Percentiles rank a stretch among this genome's conserved stretches.
These are phyloP conservation scores for Baronia brevicornis DNA, from an alignment of 2,888 invertebrate genomes.

Conservation along the genomic window DNA sequence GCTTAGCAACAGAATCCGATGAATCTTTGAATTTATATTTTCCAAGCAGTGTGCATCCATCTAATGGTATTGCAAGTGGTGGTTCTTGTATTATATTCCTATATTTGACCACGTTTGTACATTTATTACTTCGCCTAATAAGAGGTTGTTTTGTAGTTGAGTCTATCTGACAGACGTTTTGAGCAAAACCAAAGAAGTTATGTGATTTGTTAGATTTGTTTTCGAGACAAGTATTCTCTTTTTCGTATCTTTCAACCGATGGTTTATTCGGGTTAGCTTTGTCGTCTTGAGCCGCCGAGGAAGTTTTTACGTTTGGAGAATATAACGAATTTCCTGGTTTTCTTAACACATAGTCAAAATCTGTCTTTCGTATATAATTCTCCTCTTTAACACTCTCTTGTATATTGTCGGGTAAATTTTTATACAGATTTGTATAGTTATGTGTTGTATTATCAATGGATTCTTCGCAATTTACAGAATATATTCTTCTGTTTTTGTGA, in stretches of 20 bases:
- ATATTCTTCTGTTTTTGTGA: slow-evolving; percentile 30
- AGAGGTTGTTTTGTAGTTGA: slow-evolving; percentile 16
- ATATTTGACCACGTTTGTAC: slow-evolving; percentile 56
- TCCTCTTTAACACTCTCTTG: slow-evolving; percentile 32
- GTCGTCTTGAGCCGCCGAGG: too few relatives aligned
- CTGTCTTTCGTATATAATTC: too few relatives aligned
- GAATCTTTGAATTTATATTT: slow-evolving; percentile 28
- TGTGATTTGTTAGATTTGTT: too few relatives aligned
- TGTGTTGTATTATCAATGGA: slow-evolving; percentile 18
- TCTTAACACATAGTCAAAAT: too few relatives aligned
- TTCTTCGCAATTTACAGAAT: slow-evolving; percentile 40
- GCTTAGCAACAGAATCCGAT: slow-evolving; percentile 15
- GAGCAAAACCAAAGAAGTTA: slow-evolving; percentile 40
- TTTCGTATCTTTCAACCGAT: too few relatives aligned
- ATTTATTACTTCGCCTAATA: slow-evolving; percentile 52
- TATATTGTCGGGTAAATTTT: slow-evolving; percentile 25
- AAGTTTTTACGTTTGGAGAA: too few relatives aligned
- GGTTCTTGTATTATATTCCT: slow-evolving; percentile 46
- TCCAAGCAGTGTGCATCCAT: slow-evolving; percentile 42
- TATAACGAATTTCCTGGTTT: too few relatives aligned
- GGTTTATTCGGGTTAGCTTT: too few relatives aligned
- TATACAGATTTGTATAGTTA: slow-evolving; percentile 18
- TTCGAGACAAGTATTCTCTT: too few relatives aligned
- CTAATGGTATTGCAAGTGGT: slow-evolving; percentile 35
- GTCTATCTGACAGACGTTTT: too few relatives aligned